These are phyloP conservation scores for Digitonthophagus gazella DNA, from an alignment of 2,888 invertebrate genomes.

Conservation along the genomic window DNA sequence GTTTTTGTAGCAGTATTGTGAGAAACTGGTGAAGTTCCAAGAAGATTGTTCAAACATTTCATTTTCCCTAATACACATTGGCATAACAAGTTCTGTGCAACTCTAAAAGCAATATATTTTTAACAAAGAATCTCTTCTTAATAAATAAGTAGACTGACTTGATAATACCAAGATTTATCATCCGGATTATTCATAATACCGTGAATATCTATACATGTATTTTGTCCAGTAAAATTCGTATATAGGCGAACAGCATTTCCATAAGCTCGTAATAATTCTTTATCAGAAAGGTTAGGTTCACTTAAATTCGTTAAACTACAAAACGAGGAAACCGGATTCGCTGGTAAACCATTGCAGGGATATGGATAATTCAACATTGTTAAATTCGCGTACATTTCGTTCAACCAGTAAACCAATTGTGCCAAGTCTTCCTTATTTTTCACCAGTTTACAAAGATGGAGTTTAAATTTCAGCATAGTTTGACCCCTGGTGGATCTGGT, in stretches of 20 bases:
- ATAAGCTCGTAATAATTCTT: conserved; percentile 60
- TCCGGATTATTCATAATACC: conserved; percentile 60
- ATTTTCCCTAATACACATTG: conserved; percentile 66
- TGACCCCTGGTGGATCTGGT: background rate
- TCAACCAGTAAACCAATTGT: conserved; percentile 67
- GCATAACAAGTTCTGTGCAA: conserved; percentile 98
- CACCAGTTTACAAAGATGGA: conserved; percentile 65
- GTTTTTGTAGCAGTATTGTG: conserved; percentile 66
- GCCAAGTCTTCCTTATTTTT: conserved; percentile 57
- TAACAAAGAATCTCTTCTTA: background rate
- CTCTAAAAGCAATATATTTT: conserved; percentile 54
- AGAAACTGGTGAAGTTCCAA: conserved; percentile 71
- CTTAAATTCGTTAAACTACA: conserved; percentile 57
- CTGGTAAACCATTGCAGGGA: conserved; percentile 74
- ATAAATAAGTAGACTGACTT: conserved; percentile 54
- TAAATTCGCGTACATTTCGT: conserved; percentile 71
- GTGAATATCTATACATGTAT: conserved; percentile 65
- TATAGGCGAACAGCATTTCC: conserved; percentile 71
- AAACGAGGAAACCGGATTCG: conserved; percentile 71
- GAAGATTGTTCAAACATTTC: conserved; percentile 80
- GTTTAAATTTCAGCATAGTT: conserved; percentile 60
- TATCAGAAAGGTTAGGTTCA: conserved; percentile 50
- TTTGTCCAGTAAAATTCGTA: conserved; percentile 76
- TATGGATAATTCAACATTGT: conserved; percentile 99
- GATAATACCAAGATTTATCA: conserved; percentile 76